Percentiles rank a stretch among this genome's conserved stretches.
phyloP scores from a whole-genome alignment of 2,797 vertebrate genomes.

The Poecilia gillii region DNA sequence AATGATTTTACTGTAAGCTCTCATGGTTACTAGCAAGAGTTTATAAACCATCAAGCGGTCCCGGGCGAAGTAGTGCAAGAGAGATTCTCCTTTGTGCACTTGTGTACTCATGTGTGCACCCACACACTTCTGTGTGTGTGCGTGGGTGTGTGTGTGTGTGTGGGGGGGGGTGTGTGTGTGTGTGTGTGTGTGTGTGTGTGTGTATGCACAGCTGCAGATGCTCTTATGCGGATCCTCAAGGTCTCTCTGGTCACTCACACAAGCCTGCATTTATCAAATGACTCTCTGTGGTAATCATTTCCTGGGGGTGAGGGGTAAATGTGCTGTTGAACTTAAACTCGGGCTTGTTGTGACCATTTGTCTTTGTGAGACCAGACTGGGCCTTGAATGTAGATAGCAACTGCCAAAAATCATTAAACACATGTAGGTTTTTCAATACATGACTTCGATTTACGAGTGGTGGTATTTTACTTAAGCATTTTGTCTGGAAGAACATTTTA shows the following conservation, averaged over 20 bases:
- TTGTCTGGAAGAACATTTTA: not conserved
- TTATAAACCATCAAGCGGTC: conserved; percentile 45
- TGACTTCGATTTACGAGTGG: not conserved
- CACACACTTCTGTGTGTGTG: conserved; percentile 1
- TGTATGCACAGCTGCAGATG: not conserved
- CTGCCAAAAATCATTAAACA: conserved; percentile 45
- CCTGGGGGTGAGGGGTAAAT: conserved; percentile 61
- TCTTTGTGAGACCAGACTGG: conserved; percentile 42
- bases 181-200: no score
- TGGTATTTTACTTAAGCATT: not conserved
- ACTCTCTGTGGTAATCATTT: conserved; percentile 57
- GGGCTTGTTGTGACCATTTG: conserved; percentile 54
- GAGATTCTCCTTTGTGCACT: conserved; percentile 19
- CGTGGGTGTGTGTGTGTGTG: no score
- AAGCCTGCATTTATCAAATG: conserved; percentile 58
- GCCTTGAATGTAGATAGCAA: conserved; percentile 51
- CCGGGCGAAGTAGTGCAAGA: conserved; percentile 25
- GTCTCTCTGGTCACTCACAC: conserved; percentile 53
- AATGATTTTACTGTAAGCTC: conserved; percentile 20
- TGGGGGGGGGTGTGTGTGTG: no score
- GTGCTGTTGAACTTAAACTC: conserved; percentile 55
- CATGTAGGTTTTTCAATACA: conserved; percentile 12
- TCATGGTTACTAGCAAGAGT: conserved; percentile 37
- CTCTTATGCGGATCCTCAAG: conserved; percentile 52
- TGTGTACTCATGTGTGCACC: conserved; percentile 10